Base-by-base conservation (phyloP, 1,140 invertebrate genomes). In the Aleiodes sp. region DNA sequence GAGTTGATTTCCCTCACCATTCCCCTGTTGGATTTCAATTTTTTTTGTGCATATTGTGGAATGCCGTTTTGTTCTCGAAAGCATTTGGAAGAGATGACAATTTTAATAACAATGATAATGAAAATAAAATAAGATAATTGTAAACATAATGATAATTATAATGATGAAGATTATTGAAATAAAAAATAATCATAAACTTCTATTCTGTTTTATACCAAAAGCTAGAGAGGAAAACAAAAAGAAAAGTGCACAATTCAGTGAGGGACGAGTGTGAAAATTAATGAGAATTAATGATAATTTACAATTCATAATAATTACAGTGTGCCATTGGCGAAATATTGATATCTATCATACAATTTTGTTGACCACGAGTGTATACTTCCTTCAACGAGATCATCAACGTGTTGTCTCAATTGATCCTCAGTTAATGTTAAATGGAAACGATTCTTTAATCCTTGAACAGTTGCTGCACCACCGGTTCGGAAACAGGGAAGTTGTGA, bases 281-380 rank as follows among this genome's bases (percentile, higher is more conserved):
- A 62, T 61, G 37, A 24, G 33, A 57, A 59, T 35, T 46, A 29
- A 65, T 29, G 29, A 69, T 72, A 29, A 56, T 65, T 60, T 73
- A 39, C 61, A 46, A n/a, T n/a, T n/a, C n/a, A n/a, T n/a, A 28
- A 65, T 72, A 79, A 82, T 85, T 88, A 93, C 80, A 92, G 88
- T 78, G 99, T 99, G 70, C 98, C 98, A 88, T 99, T 99, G 70
- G 98, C 98, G 76, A 98, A 94, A 89, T 99, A 99, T 88, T 99
- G 98, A 87, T 98, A 99, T 76, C 96, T 94, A 88, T 99, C 98
- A 86, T 99, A 99, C 10, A 99, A 90, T 84, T 97, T 96, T 2
- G 98, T 99, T 56, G 97, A 99, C 65, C 98, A 89, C 28, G 98
- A 99, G 84, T 98, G 93, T 35, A 98, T 91, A 82, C 96, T 97